Evolutionary conservation across 2,797 vertebrate genomes (phyloP), one percentile per base, ranked within the genome.

Genomic region (Hoplostethus atlanticus): DNA sequence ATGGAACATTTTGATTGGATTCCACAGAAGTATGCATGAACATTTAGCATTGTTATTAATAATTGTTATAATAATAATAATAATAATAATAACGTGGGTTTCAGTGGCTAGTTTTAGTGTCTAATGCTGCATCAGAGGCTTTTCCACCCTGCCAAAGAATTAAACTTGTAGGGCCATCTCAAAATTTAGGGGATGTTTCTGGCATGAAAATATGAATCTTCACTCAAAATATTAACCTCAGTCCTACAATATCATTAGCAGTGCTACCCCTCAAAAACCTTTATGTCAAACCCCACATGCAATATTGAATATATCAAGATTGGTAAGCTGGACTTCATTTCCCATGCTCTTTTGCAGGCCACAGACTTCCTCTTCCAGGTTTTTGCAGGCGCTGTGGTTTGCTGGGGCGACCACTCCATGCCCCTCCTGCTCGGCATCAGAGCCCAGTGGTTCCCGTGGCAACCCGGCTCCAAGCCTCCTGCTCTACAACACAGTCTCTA

Each of bases 361-460:
- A 79, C 95, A 65, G 94, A 95, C 85, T 98, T 99, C 89, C 93
- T 99, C 47, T 77, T 99, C 63, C 93, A 94, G 84, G 70, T 98
- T 9, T 98, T 99, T 65, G 92, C 95, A 11, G 91, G 93, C 0
- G 92, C 94, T 1, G 96, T 99, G 3, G 94, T 97, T 25, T 92
- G 92, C 10, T 99, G 98, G 98, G 94, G 94, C 5, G 96, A 99
- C 85, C 96, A 96, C 42, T 70, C 81, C 36, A 92, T 94, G 79
- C 96, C 97, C 2, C 90, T 98, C 47, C 92, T 99, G 1, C 92
- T 97, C 0, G 97, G 97, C 16, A 78, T 98, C 60, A 91, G 94
- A 74, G 91, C 94, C 59, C 83, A 83, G 59, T 98, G 97, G 97
- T 94, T 95, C 56, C 87, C 90, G 0, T 95, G 95, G 96, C 92